Conservation (phyloP, 2,113 vertebrate species). For the Scalopus aquaticus region DNA sequence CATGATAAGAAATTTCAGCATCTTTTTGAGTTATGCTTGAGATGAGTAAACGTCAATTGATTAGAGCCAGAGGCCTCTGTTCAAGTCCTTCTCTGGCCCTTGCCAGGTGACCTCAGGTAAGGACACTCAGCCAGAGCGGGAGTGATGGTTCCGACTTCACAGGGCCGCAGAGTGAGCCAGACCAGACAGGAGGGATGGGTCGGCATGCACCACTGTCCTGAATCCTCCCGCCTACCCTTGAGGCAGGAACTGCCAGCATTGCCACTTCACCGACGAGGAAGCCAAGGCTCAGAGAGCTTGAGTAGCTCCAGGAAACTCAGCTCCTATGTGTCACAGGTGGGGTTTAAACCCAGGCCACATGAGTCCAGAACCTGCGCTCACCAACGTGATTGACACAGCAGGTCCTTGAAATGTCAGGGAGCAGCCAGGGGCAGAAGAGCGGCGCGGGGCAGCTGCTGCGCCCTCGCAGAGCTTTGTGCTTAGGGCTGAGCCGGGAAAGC, state of each 20-base stretch:
- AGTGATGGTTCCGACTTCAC: neutral
- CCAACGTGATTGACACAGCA: neutral
- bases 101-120: neutral
- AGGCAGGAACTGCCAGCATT: neutral
- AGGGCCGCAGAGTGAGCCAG: neutral
- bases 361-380: neutral
- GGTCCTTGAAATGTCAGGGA: constrained; percentile 17
- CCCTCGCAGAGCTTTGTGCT: neutral
- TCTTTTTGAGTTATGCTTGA: neutral
- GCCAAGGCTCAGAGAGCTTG: neutral
- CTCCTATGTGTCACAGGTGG: neutral
- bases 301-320: neutral
- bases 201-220: neutral
- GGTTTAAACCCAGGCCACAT: neutral
- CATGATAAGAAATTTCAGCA: neutral
- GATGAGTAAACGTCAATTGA: neutral
- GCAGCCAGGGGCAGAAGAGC: neutral
- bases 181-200: neutral
- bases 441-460: neutral
- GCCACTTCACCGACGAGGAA: neutral
- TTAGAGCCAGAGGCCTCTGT: neutral
- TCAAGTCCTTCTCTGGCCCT: neutral
- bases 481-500: neutral
- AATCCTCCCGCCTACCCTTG: neutral
- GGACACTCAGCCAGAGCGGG: neutral